Conservation (phyloP, 2,888 invertebrate species). For the Arge pagana region DNA sequence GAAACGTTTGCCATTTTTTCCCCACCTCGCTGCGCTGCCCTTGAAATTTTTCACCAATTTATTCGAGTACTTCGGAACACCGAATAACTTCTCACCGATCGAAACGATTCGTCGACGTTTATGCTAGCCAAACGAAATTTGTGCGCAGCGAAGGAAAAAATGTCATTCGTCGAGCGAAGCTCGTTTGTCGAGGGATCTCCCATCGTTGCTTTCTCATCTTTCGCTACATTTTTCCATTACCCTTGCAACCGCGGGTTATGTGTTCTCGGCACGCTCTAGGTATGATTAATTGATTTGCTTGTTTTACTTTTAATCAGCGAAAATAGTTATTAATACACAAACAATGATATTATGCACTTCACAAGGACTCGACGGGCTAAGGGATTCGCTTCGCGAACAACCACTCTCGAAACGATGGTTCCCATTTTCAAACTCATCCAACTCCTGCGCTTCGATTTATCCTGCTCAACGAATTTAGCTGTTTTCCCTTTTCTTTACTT, state of each 20-base stretch:
- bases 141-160: too few species aligned
- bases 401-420: too few species aligned
- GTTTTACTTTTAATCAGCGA: constrained; percentile 11
- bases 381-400: constrained; percentile 25
- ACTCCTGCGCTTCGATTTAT: too few species aligned
- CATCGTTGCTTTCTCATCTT: not conserved
- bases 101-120: too few species aligned
- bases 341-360: constrained; percentile 38
- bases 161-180: not conserved
- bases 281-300: constrained; percentile 11
- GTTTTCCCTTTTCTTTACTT: too few species aligned
- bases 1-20: constrained; percentile 21
- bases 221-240: constrained; percentile 11
- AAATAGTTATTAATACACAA: constrained; percentile 33
- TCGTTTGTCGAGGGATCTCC: too few species aligned
- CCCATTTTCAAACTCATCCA: too few species aligned
- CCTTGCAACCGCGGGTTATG: constrained; percentile 21
- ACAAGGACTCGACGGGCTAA: constrained; percentile 34
- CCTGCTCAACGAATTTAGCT: too few species aligned
- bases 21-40: constrained; percentile 15
- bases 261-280: constrained; percentile 22
- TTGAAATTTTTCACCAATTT: too few species aligned
- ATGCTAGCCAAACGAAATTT: too few species aligned
- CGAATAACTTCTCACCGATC: too few species aligned
- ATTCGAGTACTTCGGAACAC: too few species aligned